Base-by-base conservation (phyloP, 1,140 invertebrate genomes). In the Drosophila miranda region DNA sequence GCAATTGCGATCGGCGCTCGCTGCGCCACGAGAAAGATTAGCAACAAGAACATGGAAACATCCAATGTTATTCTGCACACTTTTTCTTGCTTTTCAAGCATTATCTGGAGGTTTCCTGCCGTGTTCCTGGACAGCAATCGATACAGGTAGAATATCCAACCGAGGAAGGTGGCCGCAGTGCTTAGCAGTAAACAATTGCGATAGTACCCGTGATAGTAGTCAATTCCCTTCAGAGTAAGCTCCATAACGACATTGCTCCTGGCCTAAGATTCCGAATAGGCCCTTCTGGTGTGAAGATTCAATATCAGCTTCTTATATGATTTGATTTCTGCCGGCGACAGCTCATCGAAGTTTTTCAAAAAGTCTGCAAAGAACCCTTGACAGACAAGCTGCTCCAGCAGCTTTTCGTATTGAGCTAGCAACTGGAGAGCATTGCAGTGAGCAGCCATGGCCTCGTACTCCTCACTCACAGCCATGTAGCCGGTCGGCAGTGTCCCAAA, bases 181-280 rank as follows among this genome's bases (percentile, higher is more conserved):
- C 92, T 92, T 56, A 92, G 80, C 62, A 95, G 91, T 1, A 97
- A 90, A 38, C 93, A 92, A 38, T 91, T 90, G 74, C 95, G 93
- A 83, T 96, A 95, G 91, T 96, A 96, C 60, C 94, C 94, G 61
- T 96, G 95, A 81, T 96, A 97, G 86, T 96, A 96, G 11, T 93
- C 92, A 7, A 96, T 91, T 28, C 95, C 96, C 64, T 92, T 78
- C 19, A 96, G 78, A 58, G 93, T 53, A 6, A 57, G 7, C 11
- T 66, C 9, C 84, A 90, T 90, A 6, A 90, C 28, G 3, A 19
- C 1, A 9, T 44, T 51, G 13, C 67, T 70, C 9, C 21, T 57
- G 0, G 0, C 6, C 23, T 71, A 19, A 2, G 55, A 51, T 14
- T 66, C 9, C 21, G 28, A 2, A 11, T 44, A 62, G 0, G 54